phyloP scores from a whole-genome alignment of 2,797 vertebrate species.

The Bryconaethiops microstoma region DNA sequence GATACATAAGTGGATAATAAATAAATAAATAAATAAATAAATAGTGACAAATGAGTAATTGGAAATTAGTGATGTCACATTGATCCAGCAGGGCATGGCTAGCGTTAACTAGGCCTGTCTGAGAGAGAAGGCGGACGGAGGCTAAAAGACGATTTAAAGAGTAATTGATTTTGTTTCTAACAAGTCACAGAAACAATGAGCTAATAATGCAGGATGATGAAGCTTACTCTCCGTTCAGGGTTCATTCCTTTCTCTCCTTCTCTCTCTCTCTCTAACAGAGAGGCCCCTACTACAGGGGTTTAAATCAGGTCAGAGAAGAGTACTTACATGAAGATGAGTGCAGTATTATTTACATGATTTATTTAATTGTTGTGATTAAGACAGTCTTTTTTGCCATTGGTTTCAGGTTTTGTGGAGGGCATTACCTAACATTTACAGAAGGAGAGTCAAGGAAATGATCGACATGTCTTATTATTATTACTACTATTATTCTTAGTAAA shows the following conservation, averaged over 20 bases:
- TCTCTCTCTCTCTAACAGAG: not conserved
- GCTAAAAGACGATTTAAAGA: conserved; percentile 60
- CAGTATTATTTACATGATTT: not conserved
- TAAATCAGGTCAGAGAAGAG: not conserved
- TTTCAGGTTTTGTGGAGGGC: not conserved
- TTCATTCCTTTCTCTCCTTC: conserved; percentile 21
- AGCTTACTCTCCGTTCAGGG: conserved; percentile 41
- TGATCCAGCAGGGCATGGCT: conserved; percentile 59
- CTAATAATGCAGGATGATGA: conserved; percentile 60
- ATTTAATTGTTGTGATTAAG: not conserved
- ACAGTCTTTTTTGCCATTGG: not conserved
- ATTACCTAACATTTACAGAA: not conserved
- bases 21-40: conserved; percentile 17
- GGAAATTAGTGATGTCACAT: conserved; percentile 62
- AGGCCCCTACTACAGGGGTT: not conserved
- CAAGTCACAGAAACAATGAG: conserved; percentile 57
- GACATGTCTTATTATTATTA: too few relatives aligned
- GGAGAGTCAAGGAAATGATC: too few relatives aligned
- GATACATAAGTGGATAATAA: conserved; percentile 51
- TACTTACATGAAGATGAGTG: not conserved
- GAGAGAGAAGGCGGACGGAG: conserved; percentile 48
- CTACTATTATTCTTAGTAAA: too few relatives aligned
- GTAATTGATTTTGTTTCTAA: conserved; percentile 64
- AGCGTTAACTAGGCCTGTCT: conserved; percentile 60
- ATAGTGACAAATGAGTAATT: conserved; percentile 55